Percentiles rank a stretch among this genome's conserved stretches.
These are phyloP conservation scores for Thunnus maccoyii DNA, from an alignment of 2,113 vertebrate genomes.

Conservation along the genomic window DNA sequence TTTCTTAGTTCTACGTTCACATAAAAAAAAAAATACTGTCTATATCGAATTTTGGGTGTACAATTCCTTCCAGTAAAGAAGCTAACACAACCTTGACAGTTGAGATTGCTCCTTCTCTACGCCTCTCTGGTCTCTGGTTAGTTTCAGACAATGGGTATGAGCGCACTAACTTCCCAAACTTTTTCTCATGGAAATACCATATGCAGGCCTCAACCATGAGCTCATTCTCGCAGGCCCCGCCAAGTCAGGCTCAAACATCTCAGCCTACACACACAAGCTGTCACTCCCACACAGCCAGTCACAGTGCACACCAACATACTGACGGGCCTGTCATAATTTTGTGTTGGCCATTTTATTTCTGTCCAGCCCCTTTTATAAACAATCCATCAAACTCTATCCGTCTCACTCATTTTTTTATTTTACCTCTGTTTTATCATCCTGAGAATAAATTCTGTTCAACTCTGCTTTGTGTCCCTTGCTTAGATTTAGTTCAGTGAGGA, in stretches of 20 bases:
- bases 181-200: constrained; percentile 90
- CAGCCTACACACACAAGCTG: constrained; percentile 67
- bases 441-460: not conserved
- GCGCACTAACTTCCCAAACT: constrained; percentile 75
- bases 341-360: constrained; percentile 48
- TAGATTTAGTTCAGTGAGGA: not conserved
- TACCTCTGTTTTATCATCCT: not conserved
- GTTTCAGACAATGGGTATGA: constrained; percentile 85
- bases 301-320: constrained; percentile 64
- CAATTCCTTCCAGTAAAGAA: constrained; percentile 62
- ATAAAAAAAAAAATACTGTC: not conserved
- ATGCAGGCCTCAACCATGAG: constrained; percentile 84
- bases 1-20: not conserved
- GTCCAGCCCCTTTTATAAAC: constrained; percentile 49
- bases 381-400: not conserved
- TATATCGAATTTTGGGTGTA: not conserved
- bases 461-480: not conserved
- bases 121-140: constrained; percentile 85
- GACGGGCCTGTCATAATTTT: constrained; percentile 66
- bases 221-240: constrained; percentile 85
- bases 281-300: constrained; percentile 73
- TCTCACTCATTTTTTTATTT: not conserved
- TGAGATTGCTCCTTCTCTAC: constrained; percentile 25
- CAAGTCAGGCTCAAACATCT: constrained; percentile 83
- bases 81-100: constrained; percentile 54